Conservation (phyloP, 2,113 vertebrate genomes). For the Sitta europaea region DNA sequence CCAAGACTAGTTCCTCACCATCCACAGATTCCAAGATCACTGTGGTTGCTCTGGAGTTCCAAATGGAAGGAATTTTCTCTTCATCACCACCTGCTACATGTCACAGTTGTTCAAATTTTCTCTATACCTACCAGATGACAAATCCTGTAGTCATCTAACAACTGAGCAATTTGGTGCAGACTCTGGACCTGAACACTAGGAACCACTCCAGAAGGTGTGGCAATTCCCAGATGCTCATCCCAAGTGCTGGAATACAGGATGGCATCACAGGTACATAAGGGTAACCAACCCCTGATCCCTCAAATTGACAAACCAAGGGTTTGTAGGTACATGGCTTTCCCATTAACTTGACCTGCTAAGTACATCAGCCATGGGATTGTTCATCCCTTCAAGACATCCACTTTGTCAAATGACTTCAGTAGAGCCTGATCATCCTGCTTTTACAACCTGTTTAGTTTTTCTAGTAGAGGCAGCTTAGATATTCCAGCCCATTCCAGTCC, state of each 20-base stretch:
- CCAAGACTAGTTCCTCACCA: background rate
- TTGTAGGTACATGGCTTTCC: background rate
- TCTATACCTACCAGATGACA: background rate
- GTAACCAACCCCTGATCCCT: background rate
- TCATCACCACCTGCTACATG: background rate
- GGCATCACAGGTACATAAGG: background rate
- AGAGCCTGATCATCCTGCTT: background rate
- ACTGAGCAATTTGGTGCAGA: background rate
- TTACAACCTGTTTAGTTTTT: background rate
- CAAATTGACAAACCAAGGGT: background rate
- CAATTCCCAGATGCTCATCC: fast-evolving
- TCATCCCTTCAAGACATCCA: background rate
- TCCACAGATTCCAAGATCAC: background rate
- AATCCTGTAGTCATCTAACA: background rate
- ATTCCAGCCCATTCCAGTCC: too few species aligned
- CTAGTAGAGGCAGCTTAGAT: background rate
- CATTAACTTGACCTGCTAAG: background rate
- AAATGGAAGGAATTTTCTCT: background rate
- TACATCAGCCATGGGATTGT: background rate
- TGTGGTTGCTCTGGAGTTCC: background rate
- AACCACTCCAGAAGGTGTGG: background rate
- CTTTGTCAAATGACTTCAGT: background rate
- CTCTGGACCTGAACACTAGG: background rate
- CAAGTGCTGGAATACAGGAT: background rate
- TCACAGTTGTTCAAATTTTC: background rate